These are phyloP conservation scores for Fragum whitleyi DNA, from an alignment of 2,888 invertebrate species.

Conservation along the genomic window DNA sequence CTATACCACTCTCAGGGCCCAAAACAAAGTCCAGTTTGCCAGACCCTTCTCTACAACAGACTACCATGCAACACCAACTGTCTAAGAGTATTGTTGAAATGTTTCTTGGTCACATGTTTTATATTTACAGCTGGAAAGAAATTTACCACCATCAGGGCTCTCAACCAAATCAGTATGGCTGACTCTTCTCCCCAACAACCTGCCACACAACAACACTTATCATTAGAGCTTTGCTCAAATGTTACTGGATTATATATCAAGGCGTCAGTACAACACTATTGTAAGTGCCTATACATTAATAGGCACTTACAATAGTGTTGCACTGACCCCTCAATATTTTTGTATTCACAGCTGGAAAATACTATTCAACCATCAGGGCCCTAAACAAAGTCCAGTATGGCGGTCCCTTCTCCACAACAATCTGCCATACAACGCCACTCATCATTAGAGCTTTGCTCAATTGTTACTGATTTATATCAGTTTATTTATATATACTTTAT, in stretches of 20 bases:
- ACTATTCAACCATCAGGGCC: slow-evolving; percentile 73
- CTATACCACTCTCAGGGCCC: slow-evolving; percentile 71
- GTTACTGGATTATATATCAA: too few species aligned
- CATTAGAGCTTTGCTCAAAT: too few species aligned
- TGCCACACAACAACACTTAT: slow-evolving; percentile 74
- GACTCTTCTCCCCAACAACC: slow-evolving; percentile 72
- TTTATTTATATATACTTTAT: too few species aligned
- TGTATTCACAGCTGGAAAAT: slow-evolving; percentile 72
- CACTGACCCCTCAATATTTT: too few species aligned
- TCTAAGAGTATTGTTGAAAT: too few species aligned
- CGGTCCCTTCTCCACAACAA: slow-evolving; percentile 72
- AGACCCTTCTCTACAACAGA: slow-evolving; percentile 73
- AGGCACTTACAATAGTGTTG: too few species aligned
- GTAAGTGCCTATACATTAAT: too few species aligned
- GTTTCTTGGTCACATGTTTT: too few species aligned
- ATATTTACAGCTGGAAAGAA: slow-evolving; percentile 72
- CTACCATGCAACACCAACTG: slow-evolving; percentile 74
- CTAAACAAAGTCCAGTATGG: slow-evolving; percentile 77
- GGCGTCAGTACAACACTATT: too few species aligned
- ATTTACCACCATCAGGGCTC: slow-evolving; percentile 71
- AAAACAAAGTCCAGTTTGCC: slow-evolving; percentile 76
- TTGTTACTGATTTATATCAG: too few species aligned
- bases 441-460: too few species aligned
- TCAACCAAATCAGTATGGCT: slow-evolving; percentile 79
- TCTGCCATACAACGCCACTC: slow-evolving; percentile 75